Evolutionary conservation across 1,140 invertebrate genomes (phyloP), one percentile per base, ranked within the genome.

Genomic region (Stenopsyche tienmushanensis): DNA sequence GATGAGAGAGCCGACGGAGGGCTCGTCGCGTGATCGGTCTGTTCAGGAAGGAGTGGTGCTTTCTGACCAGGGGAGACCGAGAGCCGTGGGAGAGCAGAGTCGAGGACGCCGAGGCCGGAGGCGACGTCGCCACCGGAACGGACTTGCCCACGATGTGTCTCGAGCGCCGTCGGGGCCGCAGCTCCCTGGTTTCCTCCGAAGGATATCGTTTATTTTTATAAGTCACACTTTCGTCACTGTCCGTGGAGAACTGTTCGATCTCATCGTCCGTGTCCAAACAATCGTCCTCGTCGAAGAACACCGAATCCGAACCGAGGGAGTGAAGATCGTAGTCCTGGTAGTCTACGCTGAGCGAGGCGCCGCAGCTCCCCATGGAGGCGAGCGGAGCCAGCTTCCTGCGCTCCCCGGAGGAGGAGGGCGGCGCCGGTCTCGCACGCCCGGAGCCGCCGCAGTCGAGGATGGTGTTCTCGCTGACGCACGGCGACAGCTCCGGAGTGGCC

Each of bases 401-500:
- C 5, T 58, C 39, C 53, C 71, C 72, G 7, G 23, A 42, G 62
- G 29, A 65, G 62, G 73, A 72, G 8, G 52, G 54, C 17, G 72
- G 71, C 59, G 70, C 71, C 26, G 75, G 44, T 26, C 66, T 80
- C 70, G 71, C 72, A 72, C 55, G 77, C 15, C 26, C 50, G 1
- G 60, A 49, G 7, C 73, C 69, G 15, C 70, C 72, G 18, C 73
- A 74, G 8, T 76, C 76, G 64, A 82, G 80, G 5, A 84, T 73
- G 26, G 79, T 80, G 15, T 73, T 75, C 72, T 91, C 88, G 72
- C 90, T 92, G 1, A 86, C 87, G 75, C 89, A 90, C 0, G 90
- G 90, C n/a, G 90, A 92, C 13, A 89, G 81, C 39, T 88, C 86
- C 8, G 89, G 89, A n/a, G 89, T 90, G 18, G 89, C 86, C 73